Conservation (phyloP, 1,140 invertebrate genomes). For the Hirudo medicinalis region DNA sequence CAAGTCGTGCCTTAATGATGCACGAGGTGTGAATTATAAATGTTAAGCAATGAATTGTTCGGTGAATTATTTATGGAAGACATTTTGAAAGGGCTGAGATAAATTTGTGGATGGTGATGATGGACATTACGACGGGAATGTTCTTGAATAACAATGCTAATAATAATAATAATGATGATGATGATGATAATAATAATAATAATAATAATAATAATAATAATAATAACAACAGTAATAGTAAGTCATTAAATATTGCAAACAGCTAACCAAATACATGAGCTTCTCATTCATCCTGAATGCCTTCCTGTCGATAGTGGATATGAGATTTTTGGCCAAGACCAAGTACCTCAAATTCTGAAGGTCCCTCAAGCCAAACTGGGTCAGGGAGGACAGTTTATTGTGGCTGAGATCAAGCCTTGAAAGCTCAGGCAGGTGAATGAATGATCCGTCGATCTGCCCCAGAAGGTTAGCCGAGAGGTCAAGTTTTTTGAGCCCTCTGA, state of each 20-base stretch:
- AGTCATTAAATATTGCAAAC: too few species aligned
- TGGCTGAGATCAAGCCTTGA: slow-evolving; percentile 57
- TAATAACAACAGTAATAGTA: too few species aligned
- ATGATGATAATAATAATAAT: slow-evolving; percentile 8
- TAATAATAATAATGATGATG: slow-evolving; percentile 1
- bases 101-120: too few species aligned
- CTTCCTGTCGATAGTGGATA: slow-evolving; percentile 55
- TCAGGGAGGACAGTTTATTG: slow-evolving; percentile 51
- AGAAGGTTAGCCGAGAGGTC: slow-evolving; percentile 66
- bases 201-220: background rate
- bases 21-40: too few species aligned
- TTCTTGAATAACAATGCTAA: too few species aligned
- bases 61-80: too few species aligned
- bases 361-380: slow-evolving; percentile 48
- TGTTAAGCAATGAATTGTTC: too few species aligned
- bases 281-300: slow-evolving; percentile 59
- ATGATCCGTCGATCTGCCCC: slow-evolving; percentile 52
- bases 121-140: too few species aligned
- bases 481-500: slow-evolving; percentile 57
- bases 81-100: too few species aligned
- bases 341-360: slow-evolving; percentile 58
- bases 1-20: too few species aligned
- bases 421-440: slow-evolving; percentile 42
- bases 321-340: slow-evolving; percentile 63
- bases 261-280: slow-evolving; percentile 50